Percentiles rank a stretch among this genome's conserved stretches.
These are phyloP conservation scores for Anhinga anhinga DNA, from an alignment of 2,113 vertebrate genomes.

Conservation along the genomic window DNA sequence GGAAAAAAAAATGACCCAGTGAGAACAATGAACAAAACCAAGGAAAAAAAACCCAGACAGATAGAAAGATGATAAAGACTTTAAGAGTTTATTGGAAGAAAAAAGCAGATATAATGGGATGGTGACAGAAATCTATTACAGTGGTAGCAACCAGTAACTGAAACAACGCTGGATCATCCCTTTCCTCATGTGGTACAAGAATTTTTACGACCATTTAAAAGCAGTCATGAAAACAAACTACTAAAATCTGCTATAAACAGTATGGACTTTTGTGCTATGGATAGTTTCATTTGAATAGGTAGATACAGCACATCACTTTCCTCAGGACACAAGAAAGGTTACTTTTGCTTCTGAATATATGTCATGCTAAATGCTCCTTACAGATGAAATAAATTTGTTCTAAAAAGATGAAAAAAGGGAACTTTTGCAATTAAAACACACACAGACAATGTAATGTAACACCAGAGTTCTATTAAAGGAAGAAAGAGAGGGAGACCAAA, in stretches of 20 bases:
- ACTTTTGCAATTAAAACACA: not conserved
- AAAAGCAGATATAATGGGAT: constrained; percentile 60
- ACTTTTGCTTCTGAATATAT: not conserved
- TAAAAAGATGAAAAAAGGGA: not conserved
- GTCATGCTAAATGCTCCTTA: not conserved
- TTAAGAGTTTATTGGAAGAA: constrained; percentile 78
- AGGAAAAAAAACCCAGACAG: constrained; percentile 48
- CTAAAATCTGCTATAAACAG: not conserved
- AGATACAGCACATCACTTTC: not conserved
- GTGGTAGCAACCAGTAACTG: constrained; percentile 53
- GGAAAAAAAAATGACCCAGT: not conserved
- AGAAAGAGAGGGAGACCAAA: not conserved
- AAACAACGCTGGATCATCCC: not conserved
- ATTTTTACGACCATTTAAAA: not conserved
- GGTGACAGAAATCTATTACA: constrained; percentile 65
- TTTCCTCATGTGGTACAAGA: not conserved
- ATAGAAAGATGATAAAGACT: constrained; percentile 69
- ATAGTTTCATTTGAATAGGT: not conserved
- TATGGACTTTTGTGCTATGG: not conserved
- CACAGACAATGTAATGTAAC: not conserved
- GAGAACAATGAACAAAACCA: not conserved
- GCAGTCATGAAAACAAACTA: not conserved
- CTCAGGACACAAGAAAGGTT: not conserved
- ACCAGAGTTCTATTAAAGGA: not conserved
- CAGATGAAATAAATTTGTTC: not conserved